Evolutionary conservation across 2,797 vertebrate species (phyloP), one percentile per base, ranked within the genome.

Genomic region (Bufotes viridis): DNA sequence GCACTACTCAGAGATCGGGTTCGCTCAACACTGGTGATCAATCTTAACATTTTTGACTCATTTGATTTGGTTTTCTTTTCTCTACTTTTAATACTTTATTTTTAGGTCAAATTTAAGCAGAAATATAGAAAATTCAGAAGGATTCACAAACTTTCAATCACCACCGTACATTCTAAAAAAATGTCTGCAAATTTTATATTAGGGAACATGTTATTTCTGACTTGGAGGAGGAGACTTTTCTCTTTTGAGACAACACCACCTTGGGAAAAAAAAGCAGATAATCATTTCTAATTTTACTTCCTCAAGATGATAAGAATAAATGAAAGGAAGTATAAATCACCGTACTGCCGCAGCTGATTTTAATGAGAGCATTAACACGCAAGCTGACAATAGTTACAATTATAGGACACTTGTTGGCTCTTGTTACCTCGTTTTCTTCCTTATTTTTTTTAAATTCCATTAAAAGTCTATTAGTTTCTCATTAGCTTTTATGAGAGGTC

Each of bases 391-490:
- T 60, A 84, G 72, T 82, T 51, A 78, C 81, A 84, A 88, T 88
- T 88, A 88, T 84, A 84, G 81, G 81, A 84, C 87, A 84, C 81
- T 79, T 75, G 82, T 85, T 81, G 57, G 82, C n/a, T 82, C 49
- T 86, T 65, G 49, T 76, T 76, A 76, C 63, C 63, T 67, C 34
- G 60, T 61, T 78, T 84, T 7, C 65, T n/a, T 78, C 51, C 12
- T 15, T 14, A 55, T 78, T 76, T 75, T 76, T 72, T 83, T 81
- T 60, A 82, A 60, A 90, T 90, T 87, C 13, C 87, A 78, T 91
- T 87, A 92, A 88, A 88, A 84, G 0, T 57, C 67, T 85, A 90
- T 90, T 90, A 90, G 89, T 92, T 92, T 90, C 88, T 90, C 90
- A 92, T 93, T 88, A 88, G 63, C 82, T 87, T 90, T 53, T 76